Base-by-base conservation (phyloP, 2,888 invertebrate species). In the Hymenopus coronatus region DNA sequence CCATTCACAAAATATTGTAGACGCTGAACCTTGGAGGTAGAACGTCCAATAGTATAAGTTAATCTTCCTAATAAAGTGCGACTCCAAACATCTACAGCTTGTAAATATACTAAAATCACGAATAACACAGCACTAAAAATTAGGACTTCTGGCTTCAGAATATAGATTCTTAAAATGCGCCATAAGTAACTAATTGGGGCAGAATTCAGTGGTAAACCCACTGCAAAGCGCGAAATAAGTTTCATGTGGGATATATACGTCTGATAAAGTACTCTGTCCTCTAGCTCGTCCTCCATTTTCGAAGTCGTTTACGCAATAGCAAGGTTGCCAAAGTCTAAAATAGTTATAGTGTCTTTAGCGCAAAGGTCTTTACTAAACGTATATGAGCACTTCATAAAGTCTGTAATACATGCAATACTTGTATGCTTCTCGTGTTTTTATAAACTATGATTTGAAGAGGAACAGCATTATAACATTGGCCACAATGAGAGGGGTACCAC, bases 241-340 rank as follows among this genome's bases (percentile, higher is more conserved):
- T 97, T 97, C 96, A 97, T 96, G 93, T 97, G 97, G 91, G 97
- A 97, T 91, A 97, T 94, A 93, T 97, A 97, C 70, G 97, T 97
- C 95, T 98, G 97, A 93, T 97, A 97, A 92, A 98, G 94, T 92
- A 98, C 96, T 95, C 96, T 96, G 92, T 98, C 97, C 94, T 98
- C 98, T 92, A 98, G 94, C 94, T 97, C 97, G 96, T 98, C 98
- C 95, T 98, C 98, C 98, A 98, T 98, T 92, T 93, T 90, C 87
- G 85, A 85, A 30, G 40, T 83, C 54, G 89, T 82, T 83, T 83
- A 15, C 83, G 15, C 83, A 83, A n/a, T 83, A 25, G 0, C 15
- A 83, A n/a, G 83, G 30, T 83, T 83, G 83, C 83, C 30, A 28
- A 30, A 82, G 20, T 28, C 14, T 28, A 9, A n/a, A 82, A 15